Evolutionary conservation across 92 coral and sea anemone species (phyloP).

Genomic region (Palythoa grandiflora): DNA sequence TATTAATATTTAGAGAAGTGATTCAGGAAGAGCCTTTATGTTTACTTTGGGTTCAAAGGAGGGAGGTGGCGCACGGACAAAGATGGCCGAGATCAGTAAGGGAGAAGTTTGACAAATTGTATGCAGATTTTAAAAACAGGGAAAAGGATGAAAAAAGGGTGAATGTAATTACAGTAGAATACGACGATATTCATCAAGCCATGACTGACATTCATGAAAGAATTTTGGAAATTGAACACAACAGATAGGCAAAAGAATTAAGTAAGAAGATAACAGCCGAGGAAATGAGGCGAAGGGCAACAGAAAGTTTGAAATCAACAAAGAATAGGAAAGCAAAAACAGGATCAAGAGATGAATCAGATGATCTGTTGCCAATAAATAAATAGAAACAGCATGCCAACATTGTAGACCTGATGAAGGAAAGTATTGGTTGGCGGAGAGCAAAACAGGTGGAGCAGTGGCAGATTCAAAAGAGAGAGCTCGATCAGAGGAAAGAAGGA

Average conservation of each 20-base stretch:
- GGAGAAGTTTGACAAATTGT: slow-evolving; percentile 53
- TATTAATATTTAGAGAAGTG: too few species aligned
- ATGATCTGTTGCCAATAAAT: slow-evolving; percentile 24
- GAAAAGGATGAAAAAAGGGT: slow-evolving; percentile 52
- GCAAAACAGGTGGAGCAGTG: slow-evolving; percentile 9
- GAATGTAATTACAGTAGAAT: slow-evolving; percentile 52
- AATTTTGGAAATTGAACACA: slow-evolving; percentile 9
- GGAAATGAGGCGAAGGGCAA: slow-evolving; percentile 44
- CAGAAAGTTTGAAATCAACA: slow-evolving; percentile 42
- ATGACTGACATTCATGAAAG: slow-evolving; percentile 50
- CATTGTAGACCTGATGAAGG: slow-evolving; percentile 48
- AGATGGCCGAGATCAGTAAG: slow-evolving; percentile 20
- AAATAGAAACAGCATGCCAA: slow-evolving; percentile 21
- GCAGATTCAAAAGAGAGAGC: slow-evolving; percentile 23
- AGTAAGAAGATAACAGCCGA: slow-evolving; percentile 43
- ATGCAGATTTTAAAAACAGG: slow-evolving; percentile 32
- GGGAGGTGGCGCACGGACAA: too few species aligned
- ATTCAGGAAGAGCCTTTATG: too few species aligned
- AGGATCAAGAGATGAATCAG: not conserved
- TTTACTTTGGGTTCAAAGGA: too few species aligned
- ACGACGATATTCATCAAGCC: slow-evolving; percentile 46
- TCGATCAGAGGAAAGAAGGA: not conserved
- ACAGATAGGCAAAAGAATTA: slow-evolving; percentile 18
- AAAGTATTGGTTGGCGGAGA: slow-evolving; percentile 1
- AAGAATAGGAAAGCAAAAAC: slow-evolving; percentile 28